Conservation (phyloP, 2,113 vertebrate species). For the Echinops telfairi region DNA sequence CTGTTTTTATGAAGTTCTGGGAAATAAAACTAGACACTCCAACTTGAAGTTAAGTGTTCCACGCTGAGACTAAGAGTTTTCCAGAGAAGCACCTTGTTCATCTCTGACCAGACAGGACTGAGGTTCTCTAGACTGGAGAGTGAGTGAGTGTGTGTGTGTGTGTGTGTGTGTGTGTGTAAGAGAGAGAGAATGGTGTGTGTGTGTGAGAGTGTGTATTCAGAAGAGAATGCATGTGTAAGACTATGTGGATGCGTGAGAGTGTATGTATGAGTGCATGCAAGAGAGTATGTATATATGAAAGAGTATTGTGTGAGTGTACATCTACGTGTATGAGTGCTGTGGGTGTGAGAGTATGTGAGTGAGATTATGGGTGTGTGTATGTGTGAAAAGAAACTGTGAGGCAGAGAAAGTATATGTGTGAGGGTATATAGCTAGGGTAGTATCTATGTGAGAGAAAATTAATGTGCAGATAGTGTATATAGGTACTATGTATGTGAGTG, state of each 20-base stretch:
- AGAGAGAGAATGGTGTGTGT: neutral
- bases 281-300: neutral
- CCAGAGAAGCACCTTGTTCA: slow-evolving; percentile 18
- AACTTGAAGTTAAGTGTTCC: slow-evolving; percentile 19
- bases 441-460: neutral
- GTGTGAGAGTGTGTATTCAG: too few relatives aligned
- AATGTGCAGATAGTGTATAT: neutral
- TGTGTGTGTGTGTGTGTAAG: too few relatives aligned
- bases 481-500: neutral
- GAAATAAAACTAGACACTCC: slow-evolving; percentile 44
- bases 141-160: neutral
- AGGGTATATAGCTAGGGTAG: too few relatives aligned
- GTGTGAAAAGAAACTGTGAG: too few relatives aligned
- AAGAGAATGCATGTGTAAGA: neutral
- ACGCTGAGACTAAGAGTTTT: slow-evolving; percentile 38
- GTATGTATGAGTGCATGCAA: neutral
- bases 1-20: slow-evolving; percentile 30
- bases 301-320: neutral
- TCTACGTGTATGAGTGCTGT: neutral
- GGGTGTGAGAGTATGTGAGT: neutral
- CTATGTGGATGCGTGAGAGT: neutral
- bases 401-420: too few relatives aligned
- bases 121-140: neutral
- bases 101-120: neutral
- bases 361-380: neutral